Conservation (phyloP, 2,888 invertebrate genomes). For the Arenicola marina region DNA sequence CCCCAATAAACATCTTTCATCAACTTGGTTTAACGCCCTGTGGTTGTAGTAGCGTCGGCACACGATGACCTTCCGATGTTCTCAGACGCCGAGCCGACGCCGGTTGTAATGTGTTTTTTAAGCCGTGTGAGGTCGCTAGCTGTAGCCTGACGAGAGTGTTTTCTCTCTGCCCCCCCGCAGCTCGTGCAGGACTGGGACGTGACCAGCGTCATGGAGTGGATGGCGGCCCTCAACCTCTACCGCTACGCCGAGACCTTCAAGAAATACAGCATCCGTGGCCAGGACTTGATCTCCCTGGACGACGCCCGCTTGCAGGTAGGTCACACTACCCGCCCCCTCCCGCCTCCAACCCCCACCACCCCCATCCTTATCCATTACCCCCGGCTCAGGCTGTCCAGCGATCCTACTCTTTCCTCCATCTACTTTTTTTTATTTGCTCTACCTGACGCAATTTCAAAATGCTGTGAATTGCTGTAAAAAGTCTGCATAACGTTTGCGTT, state of each 20-base stretch:
- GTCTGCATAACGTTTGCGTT: too few relatives aligned
- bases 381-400: background rate
- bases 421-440: background rate
- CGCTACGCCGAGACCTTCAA: constrained; percentile 74
- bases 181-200: constrained; percentile 74
- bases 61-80: too few relatives aligned
- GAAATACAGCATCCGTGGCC: constrained; percentile 70
- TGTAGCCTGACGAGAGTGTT: too few relatives aligned
- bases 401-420: background rate
- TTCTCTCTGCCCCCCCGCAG: constrained; percentile 62
- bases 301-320: constrained; percentile 72
- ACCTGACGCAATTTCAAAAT: background rate
- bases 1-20: too few relatives aligned
- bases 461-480: too few relatives aligned
- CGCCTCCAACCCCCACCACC: background rate
- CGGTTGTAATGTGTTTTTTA: too few relatives aligned
- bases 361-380: background rate
- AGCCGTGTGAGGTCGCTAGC: too few relatives aligned
- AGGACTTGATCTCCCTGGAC: constrained; percentile 70
- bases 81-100: too few relatives aligned
- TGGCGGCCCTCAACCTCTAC: constrained; percentile 75
- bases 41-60: too few relatives aligned
- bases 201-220: constrained; percentile 75
- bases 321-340: too few relatives aligned
- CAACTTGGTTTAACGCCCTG: too few relatives aligned